Conservation (phyloP, 1,140 invertebrate genomes). For the Papilio aristodemus region DNA sequence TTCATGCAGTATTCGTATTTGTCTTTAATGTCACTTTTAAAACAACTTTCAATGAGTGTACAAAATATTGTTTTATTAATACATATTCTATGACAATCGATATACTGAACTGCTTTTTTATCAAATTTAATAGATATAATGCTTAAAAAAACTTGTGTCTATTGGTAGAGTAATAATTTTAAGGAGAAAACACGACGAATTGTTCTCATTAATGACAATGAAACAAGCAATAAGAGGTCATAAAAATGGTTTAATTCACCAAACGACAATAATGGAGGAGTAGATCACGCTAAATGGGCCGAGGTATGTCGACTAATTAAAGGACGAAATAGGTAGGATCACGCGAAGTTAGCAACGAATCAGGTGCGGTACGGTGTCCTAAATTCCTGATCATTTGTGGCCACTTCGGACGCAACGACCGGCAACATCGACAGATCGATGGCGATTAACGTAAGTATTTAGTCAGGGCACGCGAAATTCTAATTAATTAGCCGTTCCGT, state of each 20-base stretch:
- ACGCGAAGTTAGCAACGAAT: conserved; percentile 54
- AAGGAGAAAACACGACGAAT: too few species aligned
- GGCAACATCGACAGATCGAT: conserved; percentile 2
- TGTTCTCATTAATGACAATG: background rate
- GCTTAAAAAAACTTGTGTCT: too few species aligned
- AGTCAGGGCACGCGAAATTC: conserved; percentile 40
- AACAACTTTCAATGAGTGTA: too few species aligned
- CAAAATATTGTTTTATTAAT: too few species aligned
- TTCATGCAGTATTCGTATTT: conserved; percentile 3
- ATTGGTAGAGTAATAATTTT: too few species aligned
- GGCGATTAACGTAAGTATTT: conserved; percentile 36
- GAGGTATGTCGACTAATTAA: conserved; percentile 70
- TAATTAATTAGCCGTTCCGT: conserved; percentile 35
- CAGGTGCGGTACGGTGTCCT: conserved; percentile 48
- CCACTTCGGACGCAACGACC: conserved; percentile 35
- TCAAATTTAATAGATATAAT: background rate
- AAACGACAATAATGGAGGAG: conserved; percentile 45
- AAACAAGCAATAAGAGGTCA: conserved; percentile 11
- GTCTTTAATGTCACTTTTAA: background rate
- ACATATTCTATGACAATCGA: too few species aligned
- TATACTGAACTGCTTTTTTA: too few species aligned
- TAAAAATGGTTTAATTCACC: conserved; percentile 29
- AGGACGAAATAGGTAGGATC: conserved; percentile 56
- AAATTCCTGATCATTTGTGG: conserved; percentile 48
- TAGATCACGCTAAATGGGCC: conserved; percentile 59